phyloP scores from a whole-genome alignment of 2,888 invertebrate species.

The Cerceris rybyensis region DNA sequence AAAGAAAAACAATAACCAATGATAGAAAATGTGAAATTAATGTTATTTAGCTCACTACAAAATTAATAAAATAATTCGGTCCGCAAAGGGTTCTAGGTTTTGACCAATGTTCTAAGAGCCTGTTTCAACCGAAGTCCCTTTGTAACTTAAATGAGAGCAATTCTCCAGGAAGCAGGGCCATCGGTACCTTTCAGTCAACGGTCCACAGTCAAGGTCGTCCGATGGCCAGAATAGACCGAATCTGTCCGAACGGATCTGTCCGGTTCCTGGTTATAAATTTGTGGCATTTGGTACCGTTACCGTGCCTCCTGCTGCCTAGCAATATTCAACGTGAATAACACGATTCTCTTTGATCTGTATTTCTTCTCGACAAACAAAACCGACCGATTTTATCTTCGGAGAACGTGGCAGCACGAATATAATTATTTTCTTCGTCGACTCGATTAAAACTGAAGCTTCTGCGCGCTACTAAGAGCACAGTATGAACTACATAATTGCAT shows the following conservation, averaged over 20 bases:
- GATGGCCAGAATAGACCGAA: conserved; percentile 24
- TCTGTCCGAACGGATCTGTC: conserved; percentile 41
- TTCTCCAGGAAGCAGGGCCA: conserved; percentile 6
- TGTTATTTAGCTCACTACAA: no score
- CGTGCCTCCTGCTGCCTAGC: conserved; percentile 7
- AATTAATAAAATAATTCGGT: no score
- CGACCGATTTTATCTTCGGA: conserved; percentile 17
- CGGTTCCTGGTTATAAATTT: conserved; percentile 47
- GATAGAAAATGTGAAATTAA: no score
- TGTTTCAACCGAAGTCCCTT: neutral
- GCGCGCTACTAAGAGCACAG: neutral
- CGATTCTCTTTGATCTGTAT: conserved; percentile 8
- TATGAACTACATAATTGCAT: neutral
- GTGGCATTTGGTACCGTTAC: conserved; percentile 46
- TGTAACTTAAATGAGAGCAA: conserved; percentile 7
- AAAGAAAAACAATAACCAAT: no score
- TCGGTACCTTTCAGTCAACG: conserved; percentile 33
- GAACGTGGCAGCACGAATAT: conserved; percentile 26
- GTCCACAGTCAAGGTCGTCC: conserved; percentile 42
- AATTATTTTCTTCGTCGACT: neutral
- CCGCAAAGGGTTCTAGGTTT: no score
- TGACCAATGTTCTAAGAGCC: no score
- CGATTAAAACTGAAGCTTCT: neutral
- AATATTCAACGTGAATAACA: neutral
- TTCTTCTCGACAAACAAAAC: conserved; percentile 14